Conservation (phyloP, 64 coral and sea anemone species). For the Orbicella faveolata region DNA sequence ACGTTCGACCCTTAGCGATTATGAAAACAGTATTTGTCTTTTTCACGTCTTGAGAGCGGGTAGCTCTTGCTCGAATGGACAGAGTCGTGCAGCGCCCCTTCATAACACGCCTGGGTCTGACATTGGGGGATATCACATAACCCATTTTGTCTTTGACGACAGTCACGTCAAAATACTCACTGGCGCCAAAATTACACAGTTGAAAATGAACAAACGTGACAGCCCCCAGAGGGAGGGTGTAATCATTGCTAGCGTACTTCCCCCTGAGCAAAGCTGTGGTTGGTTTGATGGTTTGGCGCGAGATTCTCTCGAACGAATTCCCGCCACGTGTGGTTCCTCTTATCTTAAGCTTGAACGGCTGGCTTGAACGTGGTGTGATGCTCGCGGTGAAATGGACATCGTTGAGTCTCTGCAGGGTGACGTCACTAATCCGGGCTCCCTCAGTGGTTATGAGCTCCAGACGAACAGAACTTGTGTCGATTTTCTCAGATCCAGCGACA, state of each 20-base stretch:
- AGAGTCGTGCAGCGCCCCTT: constrained; percentile 4
- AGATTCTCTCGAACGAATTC: constrained; percentile 66
- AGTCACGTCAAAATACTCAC: neutral
- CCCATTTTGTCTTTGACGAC: constrained; percentile 26
- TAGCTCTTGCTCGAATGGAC: neutral
- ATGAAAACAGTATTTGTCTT: constrained; percentile 6
- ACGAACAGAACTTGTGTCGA: constrained; percentile 27
- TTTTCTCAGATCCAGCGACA: constrained; percentile 68
- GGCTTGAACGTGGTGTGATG: constrained; percentile 38
- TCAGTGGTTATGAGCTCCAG: constrained; percentile 67
- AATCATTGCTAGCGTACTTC: constrained; percentile 44
- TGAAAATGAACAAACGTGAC: constrained; percentile 48
- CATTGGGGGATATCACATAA: neutral
- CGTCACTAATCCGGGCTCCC: constrained; percentile 40
- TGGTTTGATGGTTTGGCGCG: constrained; percentile 54
- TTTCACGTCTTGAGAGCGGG: neutral
- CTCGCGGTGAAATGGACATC: constrained; percentile 57
- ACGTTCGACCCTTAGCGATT: constrained; percentile 1
- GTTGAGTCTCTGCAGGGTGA: constrained; percentile 28
- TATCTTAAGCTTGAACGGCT: constrained; percentile 53
- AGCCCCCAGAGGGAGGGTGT: constrained; percentile 50
- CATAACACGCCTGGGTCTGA: neutral
- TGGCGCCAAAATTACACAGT: constrained; percentile 23
- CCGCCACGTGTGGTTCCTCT: constrained; percentile 52
- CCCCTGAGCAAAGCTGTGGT: constrained; percentile 39